phyloP scores from a whole-genome alignment of 2,888 invertebrate species.

The Octodonta nipae region DNA sequence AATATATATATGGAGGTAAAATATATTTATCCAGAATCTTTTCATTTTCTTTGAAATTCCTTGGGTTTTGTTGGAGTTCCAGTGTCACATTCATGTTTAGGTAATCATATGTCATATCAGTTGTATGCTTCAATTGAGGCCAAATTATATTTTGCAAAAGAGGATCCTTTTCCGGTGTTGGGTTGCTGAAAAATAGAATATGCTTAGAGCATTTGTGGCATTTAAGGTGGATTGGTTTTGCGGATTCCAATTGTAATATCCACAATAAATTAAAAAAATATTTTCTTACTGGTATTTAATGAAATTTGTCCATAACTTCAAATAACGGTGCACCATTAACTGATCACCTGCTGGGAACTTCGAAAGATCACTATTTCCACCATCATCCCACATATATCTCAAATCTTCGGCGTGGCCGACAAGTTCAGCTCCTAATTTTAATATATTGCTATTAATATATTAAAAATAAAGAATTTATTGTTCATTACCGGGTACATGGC shows the following conservation, averaged over 20 bases:
- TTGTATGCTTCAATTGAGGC: constrained; percentile 5
- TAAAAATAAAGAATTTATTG: not conserved
- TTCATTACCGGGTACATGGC: too few species aligned
- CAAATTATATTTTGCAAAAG: constrained; percentile 7
- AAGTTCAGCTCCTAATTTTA: constrained; percentile 4
- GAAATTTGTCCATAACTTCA: constrained; percentile 13
- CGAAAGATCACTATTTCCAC: constrained; percentile 3
- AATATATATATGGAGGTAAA: too few species aligned
- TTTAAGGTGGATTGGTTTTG: too few species aligned
- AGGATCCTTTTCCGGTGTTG: constrained; percentile 12
- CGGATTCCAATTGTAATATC: too few species aligned
- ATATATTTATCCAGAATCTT: constrained; percentile 10
- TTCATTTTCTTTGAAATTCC: constrained; percentile 7
- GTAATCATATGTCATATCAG: constrained; percentile 5
- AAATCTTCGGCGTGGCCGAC: constrained; percentile 11
- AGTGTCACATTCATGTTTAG: constrained; percentile 11
- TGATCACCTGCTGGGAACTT: constrained; percentile 7
- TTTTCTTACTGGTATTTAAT: constrained; percentile 11
- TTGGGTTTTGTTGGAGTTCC: constrained; percentile 8
- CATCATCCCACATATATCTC: constrained; percentile 9
- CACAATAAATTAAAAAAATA: not conserved
- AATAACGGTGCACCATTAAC: constrained; percentile 6
- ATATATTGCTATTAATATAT: not conserved
- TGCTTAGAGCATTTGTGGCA: not conserved
- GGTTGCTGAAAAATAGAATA: constrained; percentile 11